phyloP scores from a whole-genome alignment of 1,140 invertebrate species.

The Amyelois transitella region DNA sequence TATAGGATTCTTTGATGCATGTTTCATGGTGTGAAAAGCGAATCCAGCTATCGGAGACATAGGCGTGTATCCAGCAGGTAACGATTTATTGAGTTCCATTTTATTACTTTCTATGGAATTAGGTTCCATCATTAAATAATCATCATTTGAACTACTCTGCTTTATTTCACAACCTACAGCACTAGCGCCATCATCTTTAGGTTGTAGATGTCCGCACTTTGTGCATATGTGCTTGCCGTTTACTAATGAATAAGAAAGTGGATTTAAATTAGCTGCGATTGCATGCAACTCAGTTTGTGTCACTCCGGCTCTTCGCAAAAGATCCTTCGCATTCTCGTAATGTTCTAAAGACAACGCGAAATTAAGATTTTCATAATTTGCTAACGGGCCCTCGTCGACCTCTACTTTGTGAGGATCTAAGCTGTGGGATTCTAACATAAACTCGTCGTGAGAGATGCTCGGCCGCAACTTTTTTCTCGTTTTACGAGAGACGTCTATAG shows the following conservation, averaged over 20 bases:
- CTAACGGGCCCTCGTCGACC: slow-evolving; percentile 46
- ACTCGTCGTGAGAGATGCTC: slow-evolving; percentile 10
- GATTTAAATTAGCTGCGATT: slow-evolving; percentile 65
- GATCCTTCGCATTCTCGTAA: slow-evolving; percentile 85
- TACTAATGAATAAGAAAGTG: slow-evolving; percentile 23
- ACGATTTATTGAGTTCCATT: slow-evolving; percentile 25
- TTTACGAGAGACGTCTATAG: slow-evolving; percentile 80
- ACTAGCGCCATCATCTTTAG: slow-evolving; percentile 20
- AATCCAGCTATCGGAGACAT: slow-evolving; percentile 79
- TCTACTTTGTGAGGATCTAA: slow-evolving; percentile 20
- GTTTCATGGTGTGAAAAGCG: slow-evolving; percentile 44
- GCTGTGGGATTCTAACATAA: slow-evolving; percentile 8
- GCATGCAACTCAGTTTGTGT: slow-evolving; percentile 73
- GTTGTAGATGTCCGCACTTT: slow-evolving; percentile 80
- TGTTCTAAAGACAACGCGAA: slow-evolving; percentile 85
- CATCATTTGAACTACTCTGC: slow-evolving; percentile 46
- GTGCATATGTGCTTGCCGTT: slow-evolving; percentile 62
- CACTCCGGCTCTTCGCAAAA: slow-evolving; percentile 76
- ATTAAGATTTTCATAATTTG: slow-evolving; percentile 85
- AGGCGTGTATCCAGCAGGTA: slow-evolving; percentile 77
- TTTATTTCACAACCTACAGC: not conserved
- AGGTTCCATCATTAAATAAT: slow-evolving; percentile 83
- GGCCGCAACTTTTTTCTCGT: slow-evolving; percentile 62
- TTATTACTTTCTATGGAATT: slow-evolving; percentile 44
- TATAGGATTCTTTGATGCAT: slow-evolving; percentile 40